phyloP scores from a whole-genome alignment of 1,140 invertebrate genomes.

The Nephila pilipes region DNA sequence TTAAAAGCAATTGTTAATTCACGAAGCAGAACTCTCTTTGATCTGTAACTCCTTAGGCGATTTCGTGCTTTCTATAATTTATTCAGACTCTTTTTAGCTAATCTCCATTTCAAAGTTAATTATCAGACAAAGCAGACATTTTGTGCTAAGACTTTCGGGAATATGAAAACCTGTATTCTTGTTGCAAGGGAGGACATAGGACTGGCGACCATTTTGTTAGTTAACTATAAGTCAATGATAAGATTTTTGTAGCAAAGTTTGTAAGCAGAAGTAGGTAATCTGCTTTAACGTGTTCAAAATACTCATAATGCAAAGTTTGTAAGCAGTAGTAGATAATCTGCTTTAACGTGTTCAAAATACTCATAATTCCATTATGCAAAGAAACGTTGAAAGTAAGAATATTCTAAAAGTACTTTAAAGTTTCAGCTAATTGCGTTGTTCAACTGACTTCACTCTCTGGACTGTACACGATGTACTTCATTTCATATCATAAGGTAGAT shows the following conservation, averaged over 20 bases:
- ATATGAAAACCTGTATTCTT: not conserved
- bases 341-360: not conserved
- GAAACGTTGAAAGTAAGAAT: no score
- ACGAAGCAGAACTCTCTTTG: not conserved
- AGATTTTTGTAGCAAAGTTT: not conserved
- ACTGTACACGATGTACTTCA: no score
- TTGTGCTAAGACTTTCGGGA: not conserved
- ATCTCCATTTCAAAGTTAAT: conserved; percentile 57
- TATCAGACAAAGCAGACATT: not conserved
- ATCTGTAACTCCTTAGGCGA: not conserved
- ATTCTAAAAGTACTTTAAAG: no score
- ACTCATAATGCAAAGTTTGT: not conserved
- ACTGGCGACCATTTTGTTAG: not conserved
- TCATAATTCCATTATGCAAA: no score
- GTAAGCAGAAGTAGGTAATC: not conserved
- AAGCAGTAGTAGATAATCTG: not conserved
- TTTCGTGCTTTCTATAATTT: conserved; percentile 10
- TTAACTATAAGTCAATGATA: not conserved
- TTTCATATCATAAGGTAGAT: no score
- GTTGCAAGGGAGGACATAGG: not conserved
- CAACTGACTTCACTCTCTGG: no score
- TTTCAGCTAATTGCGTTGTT: no score
- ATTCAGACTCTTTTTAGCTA: conserved; percentile 22
- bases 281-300: not conserved
- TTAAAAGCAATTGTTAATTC: conserved; percentile 47